Evolutionary conservation across 2,888 invertebrate species (phyloP).

Genomic region (Cryptocephalus moraei): DNA sequence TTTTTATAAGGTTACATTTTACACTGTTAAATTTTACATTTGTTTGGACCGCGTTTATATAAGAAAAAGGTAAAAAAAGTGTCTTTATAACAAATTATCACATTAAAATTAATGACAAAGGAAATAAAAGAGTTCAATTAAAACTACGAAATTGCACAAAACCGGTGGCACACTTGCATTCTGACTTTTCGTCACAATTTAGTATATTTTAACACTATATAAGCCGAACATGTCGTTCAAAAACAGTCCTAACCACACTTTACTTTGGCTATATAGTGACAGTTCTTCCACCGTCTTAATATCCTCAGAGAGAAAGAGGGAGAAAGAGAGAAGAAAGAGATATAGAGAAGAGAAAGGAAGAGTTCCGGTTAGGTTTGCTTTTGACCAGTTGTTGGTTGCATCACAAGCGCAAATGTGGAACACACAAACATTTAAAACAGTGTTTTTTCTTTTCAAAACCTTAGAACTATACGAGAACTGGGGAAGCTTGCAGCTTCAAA

Average conservation of each 20-base stretch:
- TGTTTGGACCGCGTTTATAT: conserved; percentile 29
- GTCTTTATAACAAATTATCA: conserved; percentile 30
- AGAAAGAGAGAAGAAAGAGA: too few relatives aligned
- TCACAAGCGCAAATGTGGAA: conserved; percentile 38
- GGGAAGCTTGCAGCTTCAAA: conserved; percentile 24
- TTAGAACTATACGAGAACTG: conserved; percentile 28
- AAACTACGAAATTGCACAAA: conserved; percentile 35
- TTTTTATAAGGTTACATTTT: conserved; percentile 24
- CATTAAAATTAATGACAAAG: conserved; percentile 15
- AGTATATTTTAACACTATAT: conserved; percentile 13
- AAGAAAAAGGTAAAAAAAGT: conserved; percentile 18
- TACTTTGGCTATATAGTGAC: too few relatives aligned
- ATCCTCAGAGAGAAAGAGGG: too few relatives aligned
- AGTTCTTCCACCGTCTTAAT: too few relatives aligned
- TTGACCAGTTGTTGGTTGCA: conserved; percentile 23
- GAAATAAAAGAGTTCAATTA: conserved; percentile 20
- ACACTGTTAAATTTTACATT: conserved; percentile 27
- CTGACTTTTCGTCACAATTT: conserved; percentile 13
- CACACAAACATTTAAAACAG: conserved; percentile 41
- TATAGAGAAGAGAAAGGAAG: too few relatives aligned
- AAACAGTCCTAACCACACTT: conserved; percentile 9
- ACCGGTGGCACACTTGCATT: conserved; percentile 34
- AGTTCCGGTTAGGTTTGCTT: conserved; percentile 11
- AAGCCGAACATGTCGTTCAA: conserved; percentile 19
- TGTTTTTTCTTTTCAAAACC: conserved; percentile 31